Evolutionary conservation across 2,888 invertebrate species (phyloP).

Genomic region (Chaetogeoica ovagalla): DNA sequence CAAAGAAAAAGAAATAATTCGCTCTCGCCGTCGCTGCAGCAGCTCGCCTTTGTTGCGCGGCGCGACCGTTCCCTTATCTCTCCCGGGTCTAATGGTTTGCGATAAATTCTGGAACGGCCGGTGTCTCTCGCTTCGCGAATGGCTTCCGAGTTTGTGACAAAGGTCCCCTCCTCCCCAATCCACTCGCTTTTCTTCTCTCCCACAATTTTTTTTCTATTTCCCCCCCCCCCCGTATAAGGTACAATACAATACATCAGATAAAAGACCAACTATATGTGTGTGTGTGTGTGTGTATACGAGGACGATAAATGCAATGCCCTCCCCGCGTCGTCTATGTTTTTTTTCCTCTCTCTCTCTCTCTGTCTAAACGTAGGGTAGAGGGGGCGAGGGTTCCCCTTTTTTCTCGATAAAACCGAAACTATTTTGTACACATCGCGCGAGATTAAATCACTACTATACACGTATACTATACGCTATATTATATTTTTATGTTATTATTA

Average conservation of each 20-base stretch:
- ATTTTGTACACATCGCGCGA: no score
- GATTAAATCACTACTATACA: no score
- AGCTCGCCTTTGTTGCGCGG: conserved; percentile 29
- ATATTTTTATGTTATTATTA: no score
- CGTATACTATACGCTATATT: no score
- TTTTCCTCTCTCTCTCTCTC: no score
- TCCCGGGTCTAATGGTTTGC: conserved; percentile 45
- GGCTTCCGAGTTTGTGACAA: conserved; percentile 42
- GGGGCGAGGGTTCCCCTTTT: no score
- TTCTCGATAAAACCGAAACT: no score
- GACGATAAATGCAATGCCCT: conserved; percentile 23
- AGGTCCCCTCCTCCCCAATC: not conserved
- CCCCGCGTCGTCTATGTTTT: no score
- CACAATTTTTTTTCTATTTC: conserved; percentile 1
- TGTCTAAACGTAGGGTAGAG: no score
- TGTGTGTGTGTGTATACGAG: not conserved
- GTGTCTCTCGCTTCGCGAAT: conserved; percentile 34
- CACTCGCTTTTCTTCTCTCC: no score
- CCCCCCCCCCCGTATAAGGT: conserved; percentile 6
- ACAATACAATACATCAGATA: conserved; percentile 25
- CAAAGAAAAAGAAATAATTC: not conserved
- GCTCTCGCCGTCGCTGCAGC: not conserved
- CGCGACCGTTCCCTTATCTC: conserved; percentile 38
- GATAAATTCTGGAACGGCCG: conserved; percentile 46
- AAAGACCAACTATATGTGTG: not conserved